These are phyloP conservation scores for Artemia sinica DNA, from an alignment of 2,888 invertebrate genomes.

Conservation along the genomic window DNA sequence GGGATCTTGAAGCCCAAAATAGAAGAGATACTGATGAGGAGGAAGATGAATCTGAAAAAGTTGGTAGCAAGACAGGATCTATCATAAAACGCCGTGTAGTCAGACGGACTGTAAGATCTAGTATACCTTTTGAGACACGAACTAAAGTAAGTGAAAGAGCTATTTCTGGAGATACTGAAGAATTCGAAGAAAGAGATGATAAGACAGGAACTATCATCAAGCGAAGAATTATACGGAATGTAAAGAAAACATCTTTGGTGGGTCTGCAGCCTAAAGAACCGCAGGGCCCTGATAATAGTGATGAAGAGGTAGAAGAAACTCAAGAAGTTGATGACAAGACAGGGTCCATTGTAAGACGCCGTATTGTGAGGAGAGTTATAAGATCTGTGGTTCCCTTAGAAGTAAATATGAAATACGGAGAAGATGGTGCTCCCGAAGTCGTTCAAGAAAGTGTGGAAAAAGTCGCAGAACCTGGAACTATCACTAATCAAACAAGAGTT, in stretches of 20 bases:
- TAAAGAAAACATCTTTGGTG: not conserved
- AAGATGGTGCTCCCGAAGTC: not conserved
- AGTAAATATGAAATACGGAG: no score
- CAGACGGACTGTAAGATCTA: not conserved
- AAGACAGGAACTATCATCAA: not conserved
- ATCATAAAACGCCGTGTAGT: not conserved
- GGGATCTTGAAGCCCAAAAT: not conserved
- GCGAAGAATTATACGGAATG: not conserved
- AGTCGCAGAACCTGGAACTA: not conserved
- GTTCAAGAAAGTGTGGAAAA: not conserved
- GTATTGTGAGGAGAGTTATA: no score
- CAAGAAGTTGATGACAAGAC: not conserved
- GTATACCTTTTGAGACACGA: not conserved
- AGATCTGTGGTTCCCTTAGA: no score
- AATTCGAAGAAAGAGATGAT: not conserved
- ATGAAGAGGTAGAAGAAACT: slow-evolving; percentile 2
- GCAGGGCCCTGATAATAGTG: not conserved
- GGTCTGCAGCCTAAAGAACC: no score
- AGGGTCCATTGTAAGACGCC: not conserved
- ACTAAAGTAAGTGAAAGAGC: not conserved
- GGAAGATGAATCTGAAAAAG: not conserved
- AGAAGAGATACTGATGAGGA: not conserved
- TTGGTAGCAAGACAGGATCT: not conserved
- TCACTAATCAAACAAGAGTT: no score
- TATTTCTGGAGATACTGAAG: not conserved